These are phyloP conservation scores for Didymodactylos carnosus DNA, from an alignment of 2,888 invertebrate genomes.

Conservation along the genomic window DNA sequence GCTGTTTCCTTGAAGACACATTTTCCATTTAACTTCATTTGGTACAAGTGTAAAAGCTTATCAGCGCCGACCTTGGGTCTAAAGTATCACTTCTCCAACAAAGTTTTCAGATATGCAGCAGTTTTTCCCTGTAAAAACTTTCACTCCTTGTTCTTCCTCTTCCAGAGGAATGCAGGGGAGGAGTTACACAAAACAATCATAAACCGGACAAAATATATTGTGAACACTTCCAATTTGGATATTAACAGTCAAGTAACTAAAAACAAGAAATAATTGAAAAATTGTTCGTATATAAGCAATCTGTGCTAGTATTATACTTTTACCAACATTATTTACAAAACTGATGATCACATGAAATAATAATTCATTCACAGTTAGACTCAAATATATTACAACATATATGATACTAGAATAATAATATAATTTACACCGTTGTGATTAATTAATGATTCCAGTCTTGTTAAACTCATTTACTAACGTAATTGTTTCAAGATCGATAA, in stretches of 20 bases:
- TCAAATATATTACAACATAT: conserved; percentile 41
- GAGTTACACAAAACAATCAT: conserved; percentile 45
- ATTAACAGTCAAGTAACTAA: conserved; percentile 43
- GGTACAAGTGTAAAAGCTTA: too few species aligned
- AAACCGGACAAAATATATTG: conserved; percentile 48
- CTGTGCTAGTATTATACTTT: too few species aligned
- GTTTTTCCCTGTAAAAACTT: too few species aligned
- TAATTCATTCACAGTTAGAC: conserved; percentile 37
- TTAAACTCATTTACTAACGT: neutral
- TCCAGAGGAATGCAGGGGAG: too few species aligned
- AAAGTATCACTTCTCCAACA: too few species aligned
- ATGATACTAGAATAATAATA: conserved; percentile 39
- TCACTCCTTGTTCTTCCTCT: too few species aligned
- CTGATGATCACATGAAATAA: conserved; percentile 45
- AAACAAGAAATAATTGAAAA: neutral
- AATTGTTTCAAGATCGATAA: too few species aligned
- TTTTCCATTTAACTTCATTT: conserved; percentile 47
- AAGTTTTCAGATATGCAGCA: conserved; percentile 46
- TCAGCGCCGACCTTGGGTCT: too few species aligned
- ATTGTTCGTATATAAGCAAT: conserved; percentile 15
- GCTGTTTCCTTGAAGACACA: conserved; percentile 48
- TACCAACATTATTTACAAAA: conserved; percentile 49
- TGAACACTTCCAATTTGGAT: conserved; percentile 48
- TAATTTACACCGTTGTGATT: neutral
- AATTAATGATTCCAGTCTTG: neutral